Conservation (phyloP, 2,888 invertebrate genomes). For the Apodemia duryi region DNA sequence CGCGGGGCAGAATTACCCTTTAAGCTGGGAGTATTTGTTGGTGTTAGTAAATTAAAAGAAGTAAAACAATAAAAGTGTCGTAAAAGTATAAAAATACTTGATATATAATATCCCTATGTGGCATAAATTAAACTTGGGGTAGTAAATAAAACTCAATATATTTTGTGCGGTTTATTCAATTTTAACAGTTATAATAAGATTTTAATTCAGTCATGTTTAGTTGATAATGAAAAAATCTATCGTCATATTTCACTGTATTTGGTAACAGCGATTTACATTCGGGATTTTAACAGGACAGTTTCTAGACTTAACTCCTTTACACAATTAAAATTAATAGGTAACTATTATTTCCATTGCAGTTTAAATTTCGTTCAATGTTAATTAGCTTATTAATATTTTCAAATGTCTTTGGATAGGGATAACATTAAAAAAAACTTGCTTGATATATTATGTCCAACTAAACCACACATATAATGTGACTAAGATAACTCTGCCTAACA, state of each 20-base stretch:
- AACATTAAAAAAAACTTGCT: too few species aligned
- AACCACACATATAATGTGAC: too few species aligned
- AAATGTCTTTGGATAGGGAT: constrained; percentile 31
- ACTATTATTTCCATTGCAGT: constrained; percentile 46
- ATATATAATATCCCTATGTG: too few species aligned
- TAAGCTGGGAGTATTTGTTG: too few species aligned
- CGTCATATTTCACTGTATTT: constrained; percentile 32
- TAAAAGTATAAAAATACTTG: too few species aligned
- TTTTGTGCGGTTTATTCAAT: constrained; percentile 79
- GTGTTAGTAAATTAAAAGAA: too few species aligned
- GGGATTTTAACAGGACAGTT: constrained; percentile 32
- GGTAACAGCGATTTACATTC: constrained; percentile 29
- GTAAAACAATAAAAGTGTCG: too few species aligned
- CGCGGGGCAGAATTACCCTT: too few species aligned
- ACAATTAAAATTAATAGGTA: constrained; percentile 44
- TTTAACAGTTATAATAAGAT: constrained; percentile 74
- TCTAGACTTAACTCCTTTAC: constrained; percentile 18
- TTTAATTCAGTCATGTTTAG: constrained; percentile 76
- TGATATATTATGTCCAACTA: too few species aligned
- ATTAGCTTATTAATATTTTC: constrained; percentile 29
- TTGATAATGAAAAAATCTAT: constrained; percentile 42
- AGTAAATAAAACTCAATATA: constrained; percentile 49
- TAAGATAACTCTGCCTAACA: too few species aligned
- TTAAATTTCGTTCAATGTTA: constrained; percentile 46
- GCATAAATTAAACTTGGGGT: background rate